Conservation (phyloP, 1,140 invertebrate species). For the Globodera rostochiensis region DNA sequence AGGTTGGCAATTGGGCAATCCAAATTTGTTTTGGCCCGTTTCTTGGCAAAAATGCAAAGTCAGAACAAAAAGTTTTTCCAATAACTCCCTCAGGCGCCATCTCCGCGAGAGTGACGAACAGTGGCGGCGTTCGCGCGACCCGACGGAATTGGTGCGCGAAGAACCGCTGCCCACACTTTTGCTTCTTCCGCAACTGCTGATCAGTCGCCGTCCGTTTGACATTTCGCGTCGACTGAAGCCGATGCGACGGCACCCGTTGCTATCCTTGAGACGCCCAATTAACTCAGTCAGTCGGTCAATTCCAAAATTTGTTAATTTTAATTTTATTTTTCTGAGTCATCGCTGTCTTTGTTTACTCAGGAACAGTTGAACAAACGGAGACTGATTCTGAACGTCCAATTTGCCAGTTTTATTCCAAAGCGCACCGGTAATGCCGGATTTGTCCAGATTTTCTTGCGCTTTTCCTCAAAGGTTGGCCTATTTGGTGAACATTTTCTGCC, state of each 20-base stretch:
- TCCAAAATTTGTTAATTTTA: neutral
- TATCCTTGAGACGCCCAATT: conserved; percentile 10
- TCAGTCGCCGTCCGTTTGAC: conserved; percentile 23
- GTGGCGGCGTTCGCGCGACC: conserved; percentile 16
- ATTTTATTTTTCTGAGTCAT: neutral
- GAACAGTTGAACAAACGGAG: conserved; percentile 16
- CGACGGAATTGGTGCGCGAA: conserved; percentile 49
- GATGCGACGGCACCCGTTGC: conserved; percentile 36
- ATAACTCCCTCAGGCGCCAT: conserved; percentile 33
- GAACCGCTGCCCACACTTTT: conserved; percentile 39
- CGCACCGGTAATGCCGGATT: conserved; percentile 24
- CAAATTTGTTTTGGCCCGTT: neutral
- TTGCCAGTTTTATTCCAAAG: conserved; percentile 46
- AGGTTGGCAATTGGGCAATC: neutral
- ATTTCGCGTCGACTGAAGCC: conserved; percentile 51
- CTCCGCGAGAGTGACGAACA: conserved; percentile 27
- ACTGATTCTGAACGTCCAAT: conserved; percentile 48
- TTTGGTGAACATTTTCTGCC: neutral
- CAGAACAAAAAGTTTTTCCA: conserved; percentile 19
- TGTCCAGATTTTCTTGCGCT: neutral
- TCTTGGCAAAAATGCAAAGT: neutral
- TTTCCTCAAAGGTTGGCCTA: conserved; percentile 9
- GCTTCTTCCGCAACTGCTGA: conserved; percentile 6
- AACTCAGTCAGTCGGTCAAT: neutral
- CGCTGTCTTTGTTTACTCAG: neutral